Percentiles rank a stretch among this genome's conserved stretches.
These are phyloP conservation scores for Drosophila infuscata DNA, from an alignment of 2,888 invertebrate species.

Conservation along the genomic window DNA sequence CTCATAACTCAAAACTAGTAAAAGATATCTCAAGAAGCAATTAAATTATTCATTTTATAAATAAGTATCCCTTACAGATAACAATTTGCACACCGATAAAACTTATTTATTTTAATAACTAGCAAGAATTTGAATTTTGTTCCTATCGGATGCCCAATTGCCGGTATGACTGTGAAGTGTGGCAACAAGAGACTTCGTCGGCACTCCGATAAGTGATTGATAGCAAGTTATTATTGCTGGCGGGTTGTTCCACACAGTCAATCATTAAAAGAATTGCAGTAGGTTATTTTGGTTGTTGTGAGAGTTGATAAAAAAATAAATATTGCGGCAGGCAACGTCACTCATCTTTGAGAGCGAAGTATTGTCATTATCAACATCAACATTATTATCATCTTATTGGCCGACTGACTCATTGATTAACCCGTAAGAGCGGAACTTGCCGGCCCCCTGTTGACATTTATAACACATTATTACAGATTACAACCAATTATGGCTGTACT, in stretches of 20 bases:
- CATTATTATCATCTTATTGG: slow-evolving; percentile 9
- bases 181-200: neutral
- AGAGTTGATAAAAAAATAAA: slow-evolving; percentile 24
- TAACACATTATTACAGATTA: slow-evolving; percentile 20
- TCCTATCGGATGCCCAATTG: neutral
- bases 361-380: slow-evolving; percentile 6
- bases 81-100: slow-evolving; percentile 3
- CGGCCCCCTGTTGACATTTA: slow-evolving; percentile 29
- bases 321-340: slow-evolving; percentile 55
- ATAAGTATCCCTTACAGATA: slow-evolving; percentile 15
- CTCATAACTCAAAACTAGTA: neutral
- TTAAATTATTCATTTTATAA: slow-evolving; percentile 23
- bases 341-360: slow-evolving; percentile 9
- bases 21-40: slow-evolving; percentile 21
- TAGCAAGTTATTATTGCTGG: slow-evolving; percentile 8
- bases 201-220: slow-evolving; percentile 3
- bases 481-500: slow-evolving; percentile 13
- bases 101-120: neutral
- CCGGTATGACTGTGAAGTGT: slow-evolving; percentile 4
- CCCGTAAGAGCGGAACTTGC: slow-evolving; percentile 16
- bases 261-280: slow-evolving; percentile 24
- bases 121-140: neutral
- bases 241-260: slow-evolving; percentile 14
- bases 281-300: slow-evolving; percentile 19
- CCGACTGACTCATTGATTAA: slow-evolving; percentile 41